Evolutionary conservation across 2,113 vertebrate species (phyloP).

Genomic region (Pristiophorus japonicus): DNA sequence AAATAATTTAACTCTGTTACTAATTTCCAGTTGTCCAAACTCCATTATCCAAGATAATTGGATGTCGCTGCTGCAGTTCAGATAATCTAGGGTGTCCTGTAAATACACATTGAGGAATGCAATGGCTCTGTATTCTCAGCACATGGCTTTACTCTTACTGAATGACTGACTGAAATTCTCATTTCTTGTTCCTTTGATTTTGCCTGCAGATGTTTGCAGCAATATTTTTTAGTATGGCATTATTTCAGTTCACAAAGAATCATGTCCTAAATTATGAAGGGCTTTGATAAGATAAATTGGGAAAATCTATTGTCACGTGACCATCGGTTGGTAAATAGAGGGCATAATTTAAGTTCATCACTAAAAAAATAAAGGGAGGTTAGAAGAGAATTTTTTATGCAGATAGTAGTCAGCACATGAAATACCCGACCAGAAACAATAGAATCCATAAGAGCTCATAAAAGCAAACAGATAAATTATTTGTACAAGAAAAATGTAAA

Average conservation of each 20-base stretch:
- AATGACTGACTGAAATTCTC: no score
- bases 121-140: not conserved
- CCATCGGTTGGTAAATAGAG: not conserved
- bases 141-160: not conserved
- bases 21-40: not conserved
- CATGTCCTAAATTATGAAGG: not conserved
- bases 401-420: not conserved
- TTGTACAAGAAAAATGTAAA: not conserved
- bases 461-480: not conserved
- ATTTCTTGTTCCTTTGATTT: not conserved
- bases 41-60: slow-evolving; percentile 7
- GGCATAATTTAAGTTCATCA: not conserved
- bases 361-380: not conserved
- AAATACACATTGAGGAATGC: not conserved
- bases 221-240: not conserved
- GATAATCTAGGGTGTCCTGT: not conserved
- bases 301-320: not conserved
- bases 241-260: not conserved
- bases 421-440: not conserved
- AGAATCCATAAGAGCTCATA: not conserved
- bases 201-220: no score
- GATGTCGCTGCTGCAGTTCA: not conserved
- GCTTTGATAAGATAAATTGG: not conserved
- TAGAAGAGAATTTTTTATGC: not conserved
- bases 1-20: slow-evolving; percentile 32